Evolutionary conservation across 2,888 invertebrate species (phyloP).

Genomic region (Drosophila emarginata): DNA sequence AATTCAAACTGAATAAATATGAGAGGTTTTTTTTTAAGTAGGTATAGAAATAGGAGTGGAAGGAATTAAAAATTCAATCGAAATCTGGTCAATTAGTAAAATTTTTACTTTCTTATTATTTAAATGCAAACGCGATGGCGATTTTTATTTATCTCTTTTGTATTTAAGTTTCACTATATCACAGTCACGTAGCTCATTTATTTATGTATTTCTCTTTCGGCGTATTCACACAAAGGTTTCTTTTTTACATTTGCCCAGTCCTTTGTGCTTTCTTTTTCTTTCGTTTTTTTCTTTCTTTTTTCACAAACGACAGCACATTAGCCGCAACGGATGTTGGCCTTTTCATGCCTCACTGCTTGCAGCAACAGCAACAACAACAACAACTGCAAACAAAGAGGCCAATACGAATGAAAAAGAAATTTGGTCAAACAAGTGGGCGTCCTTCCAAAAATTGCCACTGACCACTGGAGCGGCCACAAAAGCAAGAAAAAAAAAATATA

Average conservation of each 20-base stretch:
- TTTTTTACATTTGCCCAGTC: not conserved
- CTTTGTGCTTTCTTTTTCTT: constrained; percentile 19
- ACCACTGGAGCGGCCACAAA: constrained; percentile 31
- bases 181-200: constrained; percentile 72
- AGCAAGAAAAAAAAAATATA: not conserved
- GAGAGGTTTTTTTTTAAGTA: not conserved
- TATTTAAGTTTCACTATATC: constrained; percentile 33
- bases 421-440: constrained; percentile 53
- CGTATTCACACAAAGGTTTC: constrained; percentile 57
- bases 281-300: constrained; percentile 1
- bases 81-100: constrained; percentile 25
- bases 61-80: constrained; percentile 7
- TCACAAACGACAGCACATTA: constrained; percentile 70
- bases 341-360: constrained; percentile 62
- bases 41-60: not conserved
- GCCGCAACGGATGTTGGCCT: constrained; percentile 74
- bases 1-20: constrained; percentile 39
- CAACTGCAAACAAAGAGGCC: constrained; percentile 32
- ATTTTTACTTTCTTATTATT: not conserved
- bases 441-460: constrained; percentile 27
- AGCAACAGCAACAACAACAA: constrained; percentile 28
- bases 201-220: constrained; percentile 60
- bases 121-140: not conserved
- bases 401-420: constrained; percentile 28
- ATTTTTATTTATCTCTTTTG: constrained; percentile 16